A percentile compares a stretch with the other conserved stretches of the same genome.
Conservation (phyloP, 2,797 vertebrate species). For the Hyperoplus immaculatus region DNA sequence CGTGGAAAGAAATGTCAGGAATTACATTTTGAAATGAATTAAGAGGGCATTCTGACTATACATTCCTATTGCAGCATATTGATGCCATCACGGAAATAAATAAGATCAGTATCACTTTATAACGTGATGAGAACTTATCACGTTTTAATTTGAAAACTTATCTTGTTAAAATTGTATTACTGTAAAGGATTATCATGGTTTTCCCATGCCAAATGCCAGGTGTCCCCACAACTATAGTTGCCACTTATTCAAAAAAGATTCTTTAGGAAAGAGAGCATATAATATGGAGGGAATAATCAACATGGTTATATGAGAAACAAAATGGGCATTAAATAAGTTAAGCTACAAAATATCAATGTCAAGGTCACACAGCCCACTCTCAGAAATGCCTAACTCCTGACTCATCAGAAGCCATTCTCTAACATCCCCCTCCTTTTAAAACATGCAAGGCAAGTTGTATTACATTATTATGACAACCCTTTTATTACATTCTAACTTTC, state of each 20-base stretch:
- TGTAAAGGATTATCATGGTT: no score
- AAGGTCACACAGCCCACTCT: not conserved
- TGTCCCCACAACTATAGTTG: no score
- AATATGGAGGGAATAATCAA: no score
- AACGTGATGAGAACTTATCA: no score
- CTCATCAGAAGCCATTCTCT: not conserved
- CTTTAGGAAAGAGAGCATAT: no score
- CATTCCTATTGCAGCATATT: not conserved
- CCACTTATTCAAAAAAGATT: no score
- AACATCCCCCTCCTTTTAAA: not conserved
- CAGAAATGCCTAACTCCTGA: not conserved
- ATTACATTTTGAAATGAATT: not conserved
- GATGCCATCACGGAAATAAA: not conserved
- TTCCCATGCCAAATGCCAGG: no score
- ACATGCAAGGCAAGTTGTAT: not conserved
- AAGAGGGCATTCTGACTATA: not conserved
- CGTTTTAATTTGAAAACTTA: no score
- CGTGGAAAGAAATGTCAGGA: not conserved
- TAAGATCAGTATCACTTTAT: no score
- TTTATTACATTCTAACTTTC: not conserved
- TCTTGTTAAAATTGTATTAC: no score
- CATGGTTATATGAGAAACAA: no score
- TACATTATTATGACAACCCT: not conserved
- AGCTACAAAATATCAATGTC: not conserved
- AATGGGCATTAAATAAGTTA: no score